phyloP scores from a whole-genome alignment of 2,113 vertebrate species.

The Aplodontia rufa region DNA sequence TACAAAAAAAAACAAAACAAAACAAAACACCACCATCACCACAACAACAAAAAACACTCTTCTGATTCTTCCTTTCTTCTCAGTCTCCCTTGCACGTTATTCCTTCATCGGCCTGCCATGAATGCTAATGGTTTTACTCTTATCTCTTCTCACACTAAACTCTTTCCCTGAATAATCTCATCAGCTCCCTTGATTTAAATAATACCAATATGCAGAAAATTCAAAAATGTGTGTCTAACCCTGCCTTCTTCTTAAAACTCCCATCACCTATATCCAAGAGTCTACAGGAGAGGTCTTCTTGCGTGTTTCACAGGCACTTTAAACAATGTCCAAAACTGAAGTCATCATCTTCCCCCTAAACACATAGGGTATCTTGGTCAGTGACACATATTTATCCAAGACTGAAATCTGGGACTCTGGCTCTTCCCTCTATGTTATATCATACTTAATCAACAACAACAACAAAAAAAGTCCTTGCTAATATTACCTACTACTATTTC shows the following conservation, averaged over 20 bases:
- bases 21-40: too few relatives aligned
- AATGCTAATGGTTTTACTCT: not conserved
- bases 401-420: not conserved
- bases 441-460: not conserved
- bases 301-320: constrained; percentile 46
- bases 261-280: constrained; percentile 6
- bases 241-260: constrained; percentile 48
- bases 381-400: not conserved
- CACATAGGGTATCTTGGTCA: not conserved
- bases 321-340: constrained; percentile 57
- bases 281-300: constrained; percentile 35
- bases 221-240: constrained; percentile 17
- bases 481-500: not conserved
- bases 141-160: not conserved
- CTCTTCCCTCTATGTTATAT: not conserved
- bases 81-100: not conserved
- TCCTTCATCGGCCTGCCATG: constrained; percentile 27
- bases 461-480: not conserved
- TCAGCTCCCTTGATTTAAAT: constrained; percentile 6
- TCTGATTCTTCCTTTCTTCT: constrained; percentile 24
- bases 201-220: not conserved
- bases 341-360: constrained; percentile 45
- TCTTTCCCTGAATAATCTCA: constrained; percentile 17
- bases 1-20: too few relatives aligned
- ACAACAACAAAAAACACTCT: too few relatives aligned